Base-by-base conservation (phyloP, 1,140 invertebrate genomes). In the Dendrolimus kikuchii region DNA sequence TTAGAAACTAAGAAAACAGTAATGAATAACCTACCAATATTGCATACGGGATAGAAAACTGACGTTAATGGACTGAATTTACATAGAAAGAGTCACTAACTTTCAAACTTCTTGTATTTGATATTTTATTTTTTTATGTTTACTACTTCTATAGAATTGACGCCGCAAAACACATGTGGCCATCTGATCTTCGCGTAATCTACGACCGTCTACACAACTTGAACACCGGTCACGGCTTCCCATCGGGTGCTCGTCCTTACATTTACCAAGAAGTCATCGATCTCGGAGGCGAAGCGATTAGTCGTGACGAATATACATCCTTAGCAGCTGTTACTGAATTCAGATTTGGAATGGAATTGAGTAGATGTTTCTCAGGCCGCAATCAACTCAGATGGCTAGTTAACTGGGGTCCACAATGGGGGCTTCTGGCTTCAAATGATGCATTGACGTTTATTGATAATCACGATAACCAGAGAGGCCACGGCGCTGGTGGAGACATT, bases 241-340 rank as follows among this genome's bases (percentile, higher is more conserved):
- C 88, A 4, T 60, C 67, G 1, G 86, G 88, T 2, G 64, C 89
- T 8, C 82, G 90, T 41, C 91, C 93, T 1, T 93, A 92, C 69
- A 89, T 95, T 58, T 93, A 89, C 73, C 94, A 95, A 69, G 95
- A 97, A 86, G 94, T 96, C 5, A 94, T 95, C 47, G 94, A 96
- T 77, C 82, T 90, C 5, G 66, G 93, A 42, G 88, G 90, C 39
- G 94, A 95, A 71, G 90, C 92, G 46, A 83, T 95, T 49, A 89
- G 83, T 7, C 88, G 88, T 38, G 66, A 73, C 4, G 92, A 95
- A 64, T 95, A 95, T 72, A 90, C 89, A 5, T 59, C 80, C 2
- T 77, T 93, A 2, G 93, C 90, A 23, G 83, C 90, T 7, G 93
- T 95, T 5, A 95, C 93, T 0, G 95, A 96, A 72, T 96, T 96